Evolutionary conservation across 1,140 invertebrate species (phyloP).

Genomic region (Sitodiplosis mosellana): DNA sequence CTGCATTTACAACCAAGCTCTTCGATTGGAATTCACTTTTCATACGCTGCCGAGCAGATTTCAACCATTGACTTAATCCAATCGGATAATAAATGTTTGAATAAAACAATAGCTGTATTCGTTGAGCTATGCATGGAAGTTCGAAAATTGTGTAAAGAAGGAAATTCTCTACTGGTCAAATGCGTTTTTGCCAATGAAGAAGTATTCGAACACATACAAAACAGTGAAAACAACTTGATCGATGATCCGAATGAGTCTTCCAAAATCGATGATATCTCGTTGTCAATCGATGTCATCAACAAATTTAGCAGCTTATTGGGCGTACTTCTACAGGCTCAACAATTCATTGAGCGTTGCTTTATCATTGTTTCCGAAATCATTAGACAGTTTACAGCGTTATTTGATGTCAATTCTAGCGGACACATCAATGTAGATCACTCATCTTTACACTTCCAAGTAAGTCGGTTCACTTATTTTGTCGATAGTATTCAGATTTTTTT

Average conservation of each 20-base stretch:
- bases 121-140: slow-evolving; percentile 41
- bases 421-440: slow-evolving; percentile 9
- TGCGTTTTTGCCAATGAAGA: not conserved
- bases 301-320: not conserved
- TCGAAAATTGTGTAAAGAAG: not conserved
- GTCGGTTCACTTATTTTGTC: not conserved
- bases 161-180: not conserved
- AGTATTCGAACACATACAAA: not conserved
- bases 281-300: not conserved
- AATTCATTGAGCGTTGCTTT: not conserved
- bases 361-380: slow-evolving; percentile 13
- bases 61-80: slow-evolving; percentile 47
- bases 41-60: slow-evolving; percentile 34
- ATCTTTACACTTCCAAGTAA: slow-evolving; percentile 9
- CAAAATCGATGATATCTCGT: not conserved
- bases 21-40: slow-evolving; percentile 4
- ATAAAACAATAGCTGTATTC: slow-evolving; percentile 64
- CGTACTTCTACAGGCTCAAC: not conserved
- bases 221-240: not conserved
- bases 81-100: slow-evolving; percentile 65
- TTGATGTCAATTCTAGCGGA: slow-evolving; percentile 1
- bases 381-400: slow-evolving; percentile 13
- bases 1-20: not conserved
- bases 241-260: not conserved
- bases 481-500: no score